Base-by-base conservation (phyloP, 1,140 invertebrate genomes). In the Drosophila albomicans region DNA sequence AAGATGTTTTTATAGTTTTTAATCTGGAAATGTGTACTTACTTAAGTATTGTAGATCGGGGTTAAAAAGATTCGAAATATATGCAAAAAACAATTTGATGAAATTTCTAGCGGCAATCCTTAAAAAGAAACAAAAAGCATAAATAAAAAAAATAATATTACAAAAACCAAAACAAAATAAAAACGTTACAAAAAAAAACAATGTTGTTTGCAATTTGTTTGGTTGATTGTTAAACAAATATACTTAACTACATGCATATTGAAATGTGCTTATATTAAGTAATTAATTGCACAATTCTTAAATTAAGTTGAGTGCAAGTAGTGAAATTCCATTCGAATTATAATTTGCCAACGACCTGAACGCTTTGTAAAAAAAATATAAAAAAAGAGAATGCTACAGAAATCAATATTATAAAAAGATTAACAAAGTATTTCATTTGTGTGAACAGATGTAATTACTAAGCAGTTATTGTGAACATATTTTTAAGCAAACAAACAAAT, bases 201-300 rank as follows among this genome's bases (percentile, higher is more conserved):
- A 64, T 71, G 84, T 88, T 87, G 77, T 88, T 88, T 82, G 84
- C 80, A 67, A 78, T 80, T 89, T 78, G 80, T 81, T 88, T 88
- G 76, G 77, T 89, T 89, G 71, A 88, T 88, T 88, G 84, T 88
- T 88, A 77, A 88, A 52, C 67, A 79, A 82, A 72, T 70, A 76
- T 57, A 66, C 43, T 69, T 64, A 74, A 28, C 25, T 57, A 48
- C 49, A 52, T 41, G 38, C 5, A 57, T 5, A 38, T 41, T 52
- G 16, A 54, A 49, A 41, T 69, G 69, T 65, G 64, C 45, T 82
- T 69, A 79, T 62, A 74, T 82, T 68, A 67, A 64, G 54, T 52
- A 65, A 76, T 71, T 64, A 35, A 82, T 71, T 69, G 81, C 81
- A 84, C 77, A 70, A 77, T 77, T 84, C 48, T 58, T 54, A 25